Conservation (phyloP, 2,797 vertebrate genomes). For the Cynopterus sphinx region DNA sequence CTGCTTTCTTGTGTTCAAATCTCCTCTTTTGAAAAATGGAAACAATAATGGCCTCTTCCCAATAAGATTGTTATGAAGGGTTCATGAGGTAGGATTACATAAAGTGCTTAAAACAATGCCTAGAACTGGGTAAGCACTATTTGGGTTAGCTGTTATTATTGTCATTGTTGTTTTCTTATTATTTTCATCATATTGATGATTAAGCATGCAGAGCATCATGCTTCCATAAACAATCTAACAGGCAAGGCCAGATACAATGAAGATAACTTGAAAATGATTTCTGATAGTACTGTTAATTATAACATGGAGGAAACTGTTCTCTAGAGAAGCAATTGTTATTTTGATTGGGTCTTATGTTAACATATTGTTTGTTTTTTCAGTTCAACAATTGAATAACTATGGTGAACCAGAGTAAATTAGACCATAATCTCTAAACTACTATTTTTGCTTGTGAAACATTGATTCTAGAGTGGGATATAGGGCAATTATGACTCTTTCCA, state of each 20-base stretch:
- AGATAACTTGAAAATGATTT: slow-evolving; percentile 45
- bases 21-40: background rate
- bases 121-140: background rate
- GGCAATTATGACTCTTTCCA: background rate
- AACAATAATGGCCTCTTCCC: background rate
- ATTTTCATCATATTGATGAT: slow-evolving; percentile 1
- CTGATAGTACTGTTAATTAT: slow-evolving; percentile 10
- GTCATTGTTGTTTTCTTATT: background rate
- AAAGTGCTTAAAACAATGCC: background rate
- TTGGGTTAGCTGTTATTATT: background rate
- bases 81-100: background rate
- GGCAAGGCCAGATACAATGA: background rate
- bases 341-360: slow-evolving; percentile 37
- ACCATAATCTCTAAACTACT: background rate
- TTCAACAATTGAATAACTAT: background rate
- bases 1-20: background rate
- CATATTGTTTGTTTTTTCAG: background rate
- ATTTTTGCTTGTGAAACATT: background rate
- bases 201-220: background rate
- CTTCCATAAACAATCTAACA: slow-evolving; percentile 9
- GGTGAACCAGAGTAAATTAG: background rate
- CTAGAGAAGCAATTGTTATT: slow-evolving; percentile 12
- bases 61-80: background rate
- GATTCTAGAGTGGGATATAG: background rate
- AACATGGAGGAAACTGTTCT: background rate